Evolutionary conservation across 2,888 invertebrate genomes (phyloP).

Genomic region (Pedicia rivosa): DNA sequence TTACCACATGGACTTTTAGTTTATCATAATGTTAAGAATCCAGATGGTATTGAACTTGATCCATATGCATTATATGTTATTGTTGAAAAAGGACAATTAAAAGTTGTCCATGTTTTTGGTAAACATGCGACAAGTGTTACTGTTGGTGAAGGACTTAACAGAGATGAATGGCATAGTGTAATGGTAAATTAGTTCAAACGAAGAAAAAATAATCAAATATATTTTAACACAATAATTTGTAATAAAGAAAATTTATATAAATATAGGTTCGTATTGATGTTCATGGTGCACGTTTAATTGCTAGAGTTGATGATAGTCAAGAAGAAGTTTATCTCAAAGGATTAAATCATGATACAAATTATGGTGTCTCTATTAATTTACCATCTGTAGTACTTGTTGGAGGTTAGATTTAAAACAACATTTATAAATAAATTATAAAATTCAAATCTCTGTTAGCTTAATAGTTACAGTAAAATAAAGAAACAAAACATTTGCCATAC

Average conservation of each 20-base stretch:
- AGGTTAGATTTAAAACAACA: too few species aligned
- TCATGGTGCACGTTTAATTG: slow-evolving; percentile 66
- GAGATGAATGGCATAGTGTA: slow-evolving; percentile 82
- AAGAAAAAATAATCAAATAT: not conserved
- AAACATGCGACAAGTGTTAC: slow-evolving; percentile 69
- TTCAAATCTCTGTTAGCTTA: too few species aligned
- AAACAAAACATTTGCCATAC: too few species aligned
- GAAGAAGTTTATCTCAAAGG: slow-evolving; percentile 73
- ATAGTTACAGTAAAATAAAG: too few species aligned
- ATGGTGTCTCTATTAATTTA: slow-evolving; percentile 71
- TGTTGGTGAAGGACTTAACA: slow-evolving; percentile 73
- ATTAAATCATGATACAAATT: slow-evolving; percentile 67
- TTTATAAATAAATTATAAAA: too few species aligned
- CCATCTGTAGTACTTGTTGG: slow-evolving; percentile 79
- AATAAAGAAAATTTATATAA: not conserved
- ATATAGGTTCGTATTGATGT: slow-evolving; percentile 62
- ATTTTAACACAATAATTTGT: too few species aligned
- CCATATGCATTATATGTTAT: slow-evolving; percentile 84
- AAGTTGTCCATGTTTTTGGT: slow-evolving; percentile 83
- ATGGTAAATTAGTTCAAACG: slow-evolving; percentile 35
- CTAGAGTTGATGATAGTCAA: slow-evolving; percentile 68
- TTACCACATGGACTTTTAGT: slow-evolving; percentile 76
- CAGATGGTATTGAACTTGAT: slow-evolving; percentile 57
- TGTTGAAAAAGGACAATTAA: slow-evolving; percentile 79
- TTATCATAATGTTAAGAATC: slow-evolving; percentile 82